Conservation (phyloP, 2,797 vertebrate genomes). For the Cryptoblepharus egeriae region DNA sequence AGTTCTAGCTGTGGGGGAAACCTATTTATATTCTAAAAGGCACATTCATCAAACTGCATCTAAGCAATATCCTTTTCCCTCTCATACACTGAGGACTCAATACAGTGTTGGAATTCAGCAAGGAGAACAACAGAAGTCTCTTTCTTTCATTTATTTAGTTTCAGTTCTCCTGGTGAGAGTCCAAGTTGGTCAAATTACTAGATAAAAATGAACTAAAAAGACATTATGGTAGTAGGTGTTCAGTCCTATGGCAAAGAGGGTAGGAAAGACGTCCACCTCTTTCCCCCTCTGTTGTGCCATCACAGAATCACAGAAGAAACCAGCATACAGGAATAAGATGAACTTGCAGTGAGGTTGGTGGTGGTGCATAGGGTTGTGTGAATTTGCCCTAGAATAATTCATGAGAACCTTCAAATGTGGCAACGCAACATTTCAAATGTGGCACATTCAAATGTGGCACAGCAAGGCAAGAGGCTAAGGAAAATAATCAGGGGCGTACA, state of each 20-base stretch:
- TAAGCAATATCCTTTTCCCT: constrained; percentile 34
- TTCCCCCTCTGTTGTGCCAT: not conserved
- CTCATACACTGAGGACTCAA: not conserved
- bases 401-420: not conserved
- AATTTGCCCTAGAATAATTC: not conserved
- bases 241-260: not conserved
- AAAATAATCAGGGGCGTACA: not conserved
- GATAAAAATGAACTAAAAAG: constrained; percentile 29
- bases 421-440: not conserved
- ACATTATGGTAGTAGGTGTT: constrained; percentile 9
- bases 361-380: not conserved
- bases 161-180: constrained; percentile 35
- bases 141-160: constrained; percentile 50
- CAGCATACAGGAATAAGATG: not conserved
- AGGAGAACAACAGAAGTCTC: constrained; percentile 34
- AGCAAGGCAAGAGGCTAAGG: no score
- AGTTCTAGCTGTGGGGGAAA: constrained; percentile 36
- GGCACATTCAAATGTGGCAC: not conserved
- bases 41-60: constrained; percentile 48
- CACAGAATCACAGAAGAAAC: no score
- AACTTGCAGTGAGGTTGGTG: not conserved
- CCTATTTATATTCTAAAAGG: constrained; percentile 44
- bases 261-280: not conserved
- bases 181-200: not conserved
- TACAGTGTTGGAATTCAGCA: constrained; percentile 21